Evolutionary conservation across 2,113 vertebrate genomes (phyloP), one percentile per base, ranked within the genome.

Genomic region (Bubo blakistoni): DNA sequence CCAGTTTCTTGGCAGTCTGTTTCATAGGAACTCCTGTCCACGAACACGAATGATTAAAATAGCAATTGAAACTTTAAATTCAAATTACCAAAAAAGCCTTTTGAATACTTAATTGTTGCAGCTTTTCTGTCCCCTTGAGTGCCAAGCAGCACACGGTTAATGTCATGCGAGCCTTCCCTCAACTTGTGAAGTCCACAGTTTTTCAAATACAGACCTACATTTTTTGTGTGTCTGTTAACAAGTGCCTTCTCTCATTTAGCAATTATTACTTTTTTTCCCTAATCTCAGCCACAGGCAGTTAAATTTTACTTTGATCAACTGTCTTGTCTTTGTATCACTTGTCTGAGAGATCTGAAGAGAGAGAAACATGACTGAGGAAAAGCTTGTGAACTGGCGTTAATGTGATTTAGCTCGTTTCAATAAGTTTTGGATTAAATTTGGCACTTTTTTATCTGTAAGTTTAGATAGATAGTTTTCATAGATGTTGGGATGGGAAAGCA

Each of bases 231-330:
- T 52, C 42, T 82, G 13, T 67, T 83, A 94, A 63, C 47, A 94
- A 84, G 20, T 59, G 83, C 52, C 61, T 88, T 74, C 83, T 94
- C 40, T 93, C 73, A 58, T 93, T 86, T 92, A 74, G 77, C 58
- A 93, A 78, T 96, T 92, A 86, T 63, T 96, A 81, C 61, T 84
- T 84, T 92, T 80, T 86, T 72, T 13, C 70, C 46, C 59, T 95
- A 84, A 92, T 96, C 94, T 96, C 76, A 69, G 77, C 92, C 94
- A 89, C 88, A 79, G 86, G 92, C 24, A 0, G 73, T 92, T 94
- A 74, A 79, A 91, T 95, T 95, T 94, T 91, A 79, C 89, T 97
- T 95, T 96, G 91, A 96, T 96, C 91, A 86, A 52, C 52, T 81
- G 76, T 88, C 80, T 95, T 95, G 80, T 96, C 80, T 88, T 92